Evolutionary conservation across 2,113 vertebrate genomes (phyloP).

Genomic region (Peromyscus californicus): DNA sequence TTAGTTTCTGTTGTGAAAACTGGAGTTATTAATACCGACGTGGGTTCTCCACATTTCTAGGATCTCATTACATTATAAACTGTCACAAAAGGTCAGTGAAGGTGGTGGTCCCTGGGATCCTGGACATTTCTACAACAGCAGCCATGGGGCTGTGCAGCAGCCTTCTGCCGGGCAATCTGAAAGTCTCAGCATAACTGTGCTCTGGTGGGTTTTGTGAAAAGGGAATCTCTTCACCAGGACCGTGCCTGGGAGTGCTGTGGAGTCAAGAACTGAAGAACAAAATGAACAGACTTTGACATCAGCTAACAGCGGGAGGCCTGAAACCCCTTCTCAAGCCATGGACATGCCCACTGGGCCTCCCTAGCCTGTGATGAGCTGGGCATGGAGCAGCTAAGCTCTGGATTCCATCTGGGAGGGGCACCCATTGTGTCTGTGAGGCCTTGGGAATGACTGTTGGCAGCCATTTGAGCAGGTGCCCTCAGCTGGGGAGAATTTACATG

Average conservation of each 20-base stretch:
- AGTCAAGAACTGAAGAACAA: fast-evolving
- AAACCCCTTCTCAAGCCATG: background rate
- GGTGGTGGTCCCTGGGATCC: background rate
- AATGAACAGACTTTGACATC: background rate
- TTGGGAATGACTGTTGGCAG: background rate
- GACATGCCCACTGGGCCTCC: fast-evolving
- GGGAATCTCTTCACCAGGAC: background rate
- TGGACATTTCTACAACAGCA: background rate
- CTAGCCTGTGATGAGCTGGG: background rate
- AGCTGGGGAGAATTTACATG: background rate
- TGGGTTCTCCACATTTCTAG: background rate
- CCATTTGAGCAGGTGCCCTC: background rate
- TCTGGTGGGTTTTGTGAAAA: background rate
- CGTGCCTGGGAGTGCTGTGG: background rate
- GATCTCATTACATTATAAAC: background rate
- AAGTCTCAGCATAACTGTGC: background rate
- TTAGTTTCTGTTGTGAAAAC: background rate
- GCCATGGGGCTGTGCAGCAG: fast-evolving
- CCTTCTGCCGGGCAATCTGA: background rate
- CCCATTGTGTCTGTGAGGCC: background rate
- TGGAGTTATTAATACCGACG: background rate
- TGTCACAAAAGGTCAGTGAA: background rate
- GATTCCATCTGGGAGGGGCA: background rate
- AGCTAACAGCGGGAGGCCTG: background rate
- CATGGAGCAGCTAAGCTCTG: background rate